Conservation (phyloP, 2,113 vertebrate species). For the Morone chrysops region DNA sequence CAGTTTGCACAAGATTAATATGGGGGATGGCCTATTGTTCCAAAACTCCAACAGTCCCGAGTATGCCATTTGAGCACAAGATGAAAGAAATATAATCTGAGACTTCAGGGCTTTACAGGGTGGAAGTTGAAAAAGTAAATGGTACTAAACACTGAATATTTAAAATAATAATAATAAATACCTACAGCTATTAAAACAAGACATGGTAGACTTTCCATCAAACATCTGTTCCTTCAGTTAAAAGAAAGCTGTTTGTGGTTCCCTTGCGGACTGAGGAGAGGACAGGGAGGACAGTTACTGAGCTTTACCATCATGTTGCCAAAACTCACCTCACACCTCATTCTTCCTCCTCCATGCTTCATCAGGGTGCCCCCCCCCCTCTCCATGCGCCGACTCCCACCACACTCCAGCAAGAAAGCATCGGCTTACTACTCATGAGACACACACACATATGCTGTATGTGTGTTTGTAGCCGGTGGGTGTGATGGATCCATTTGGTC, state of each 20-base stretch:
- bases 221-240: neutral
- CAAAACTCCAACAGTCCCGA: too few relatives aligned
- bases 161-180: too few relatives aligned
- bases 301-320: slow-evolving; percentile 36
- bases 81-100: neutral
- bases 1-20: neutral
- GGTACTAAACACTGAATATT: neutral
- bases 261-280: neutral
- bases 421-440: slow-evolving; percentile 79
- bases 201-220: neutral
- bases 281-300: neutral
- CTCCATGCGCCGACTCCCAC: slow-evolving; percentile 68
- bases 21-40: too few relatives aligned
- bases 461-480: slow-evolving; percentile 77
- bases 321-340: slow-evolving; percentile 68
- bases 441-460: slow-evolving; percentile 39
- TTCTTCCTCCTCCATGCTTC: slow-evolving; percentile 77
- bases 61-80: neutral
- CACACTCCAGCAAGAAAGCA: slow-evolving; percentile 78
- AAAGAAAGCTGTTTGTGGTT: neutral
- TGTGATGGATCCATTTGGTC: slow-evolving; percentile 56
- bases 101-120: neutral
- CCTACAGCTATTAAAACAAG: neutral
- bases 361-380: slow-evolving; percentile 80
- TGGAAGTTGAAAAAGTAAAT: neutral